Evolutionary conservation across 2,113 vertebrate species (phyloP).

Genomic region (Corythoichthys haematopterus): DNA sequence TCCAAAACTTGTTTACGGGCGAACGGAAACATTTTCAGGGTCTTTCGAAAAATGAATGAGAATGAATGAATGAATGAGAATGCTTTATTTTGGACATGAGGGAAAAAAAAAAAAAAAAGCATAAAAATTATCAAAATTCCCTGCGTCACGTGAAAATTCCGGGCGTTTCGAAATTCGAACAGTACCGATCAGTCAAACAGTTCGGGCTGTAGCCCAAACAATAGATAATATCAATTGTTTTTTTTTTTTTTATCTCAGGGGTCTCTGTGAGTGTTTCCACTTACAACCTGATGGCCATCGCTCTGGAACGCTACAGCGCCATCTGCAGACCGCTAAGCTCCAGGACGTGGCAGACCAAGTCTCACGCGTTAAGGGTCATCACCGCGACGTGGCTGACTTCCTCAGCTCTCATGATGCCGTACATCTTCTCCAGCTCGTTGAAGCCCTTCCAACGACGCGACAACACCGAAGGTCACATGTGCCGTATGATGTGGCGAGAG

Average conservation of each 20-base stretch:
- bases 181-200: too few species aligned
- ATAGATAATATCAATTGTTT: not conserved
- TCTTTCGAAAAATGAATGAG: too few species aligned
- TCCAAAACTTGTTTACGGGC: too few species aligned
- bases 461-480: constrained; percentile 92
- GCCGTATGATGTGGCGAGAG: constrained; percentile 86
- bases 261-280: constrained; percentile 94
- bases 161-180: too few species aligned
- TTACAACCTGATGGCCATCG: constrained; percentile 95
- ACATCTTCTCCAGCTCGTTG: constrained; percentile 88
- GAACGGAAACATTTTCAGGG: too few species aligned
- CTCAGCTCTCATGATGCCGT: constrained; percentile 90
- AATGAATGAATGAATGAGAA: too few species aligned
- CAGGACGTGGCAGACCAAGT: constrained; percentile 93
- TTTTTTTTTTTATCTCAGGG: constrained; percentile 63
- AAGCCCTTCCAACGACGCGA: constrained; percentile 83
- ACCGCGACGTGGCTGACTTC: constrained; percentile 87
- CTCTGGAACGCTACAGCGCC: constrained; percentile 92
- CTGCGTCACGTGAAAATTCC: too few species aligned
- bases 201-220: not conserved
- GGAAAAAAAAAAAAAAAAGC: too few species aligned
- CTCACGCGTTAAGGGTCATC: constrained; percentile 91
- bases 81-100: too few species aligned
- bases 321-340: constrained; percentile 95
- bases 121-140: too few species aligned